Evolutionary conservation across 2,888 invertebrate species (phyloP), one percentile per base, ranked within the genome.

Genomic region (Cephus pygmeus): DNA sequence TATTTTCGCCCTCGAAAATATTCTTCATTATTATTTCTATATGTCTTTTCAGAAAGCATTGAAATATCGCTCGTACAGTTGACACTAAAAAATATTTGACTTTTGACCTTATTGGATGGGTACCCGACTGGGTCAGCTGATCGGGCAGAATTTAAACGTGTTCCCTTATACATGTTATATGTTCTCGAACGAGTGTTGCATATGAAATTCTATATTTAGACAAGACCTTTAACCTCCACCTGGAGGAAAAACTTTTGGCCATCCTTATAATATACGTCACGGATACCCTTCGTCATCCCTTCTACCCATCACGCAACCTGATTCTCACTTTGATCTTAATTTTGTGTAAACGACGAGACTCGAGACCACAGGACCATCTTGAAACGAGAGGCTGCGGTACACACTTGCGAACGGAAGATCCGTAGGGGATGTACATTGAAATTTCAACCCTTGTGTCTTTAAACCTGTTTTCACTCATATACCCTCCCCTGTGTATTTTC

Each of bases 241-340:
- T 71, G 23, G 56, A 56, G 30, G 4, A 23, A 31, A 31, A 69
- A 69, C 0, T 12, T 31, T 3, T 33, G 12, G 23, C 23, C 9
- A 6, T 9, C 36, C 11, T 74, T 75, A 56, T 75, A 69, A 36
- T 40, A 73, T 73, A 73, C 75, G 71, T 79, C 75, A 75, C 40
- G 23, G 76, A 78, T 33, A 79, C 76, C 79, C 79, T 81, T 80
- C 75, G 79, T 75, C 79, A 78, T 15, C 69, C 77, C 81, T 83
- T 82, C 79, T 79, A 77, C 79, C 76, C 78, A 73, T 40, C 79
- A 76, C 69, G 56, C 79, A 77, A 75, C 69, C 69, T 71, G 40
- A 71, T 75, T 40, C 75, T 88, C 86, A 83, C 88, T 88, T 88
- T 88, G 89, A 88, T 88, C 88, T 88, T 86, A 87, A 88, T 87